Base-by-base conservation (phyloP, 1,140 invertebrate genomes). In the Hormaphis cornu region DNA sequence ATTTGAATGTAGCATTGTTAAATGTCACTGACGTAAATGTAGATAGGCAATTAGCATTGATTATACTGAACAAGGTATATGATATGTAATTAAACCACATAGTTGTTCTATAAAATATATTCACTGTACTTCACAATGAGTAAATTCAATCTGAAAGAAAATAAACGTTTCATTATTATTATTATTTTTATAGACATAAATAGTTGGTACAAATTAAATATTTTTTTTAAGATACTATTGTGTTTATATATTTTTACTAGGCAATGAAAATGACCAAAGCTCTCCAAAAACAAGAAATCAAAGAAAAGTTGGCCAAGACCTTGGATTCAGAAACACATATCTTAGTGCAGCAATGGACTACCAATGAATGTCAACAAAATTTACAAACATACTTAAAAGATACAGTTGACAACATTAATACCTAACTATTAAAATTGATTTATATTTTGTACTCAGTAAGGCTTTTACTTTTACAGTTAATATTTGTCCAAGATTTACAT, bases 221-320 rank as follows among this genome's bases (percentile, higher is more conserved):
- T n/a, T n/a, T n/a, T n/a, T n/a, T n/a, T n/a, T n/a, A n/a, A n/a
- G n/a, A n/a, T n/a, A n/a, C n/a, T n/a, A n/a, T n/a, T n/a, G n/a
- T n/a, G n/a, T n/a, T n/a, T n/a, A n/a, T n/a, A n/a, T n/a, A n/a
- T n/a, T n/a, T n/a, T n/a, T n/a, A n/a, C n/a, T 74, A 84, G 83
- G 81, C 81, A 3, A 83, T 86, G 83, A 80, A 83, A 77, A 79
- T 82, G 69, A 83, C 82, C 8, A 86, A 86, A 76, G 77, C 80
- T 50, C 74, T 85, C 48, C 72, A 86, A 69, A 80, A 83, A 50
- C 77, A 82, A 66, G 61, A 66, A 66, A 66, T 44, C 44, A 66
- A 66, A 66, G 61, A 66, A 16, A 66, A 50, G 50, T 30, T 66
- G 26, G 24, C 61, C 35, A 66, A 66, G 10, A 18, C 61, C 30